These are phyloP conservation scores for Gallinago jamesoni DNA, from an alignment of 2,113 vertebrate species.

Conservation along the genomic window DNA sequence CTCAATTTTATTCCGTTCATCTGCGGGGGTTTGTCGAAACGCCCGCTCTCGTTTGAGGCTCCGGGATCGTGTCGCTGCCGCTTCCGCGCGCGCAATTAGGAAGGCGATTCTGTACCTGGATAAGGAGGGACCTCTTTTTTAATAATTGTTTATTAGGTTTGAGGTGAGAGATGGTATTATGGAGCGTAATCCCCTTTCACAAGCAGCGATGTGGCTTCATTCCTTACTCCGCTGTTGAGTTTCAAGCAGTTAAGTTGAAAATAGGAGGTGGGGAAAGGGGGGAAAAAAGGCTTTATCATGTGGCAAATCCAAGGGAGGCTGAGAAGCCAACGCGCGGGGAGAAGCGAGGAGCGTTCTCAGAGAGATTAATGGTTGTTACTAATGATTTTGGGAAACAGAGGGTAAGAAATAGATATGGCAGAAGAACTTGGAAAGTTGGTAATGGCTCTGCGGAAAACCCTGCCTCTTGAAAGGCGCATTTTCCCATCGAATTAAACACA, in stretches of 20 bases:
- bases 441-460: not conserved
- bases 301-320: not conserved
- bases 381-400: constrained; percentile 42
- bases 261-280: not conserved
- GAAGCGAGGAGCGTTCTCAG: not conserved
- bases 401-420: not conserved
- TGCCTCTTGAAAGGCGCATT: not conserved
- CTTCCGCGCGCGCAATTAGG: not conserved
- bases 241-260: not conserved
- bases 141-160: not conserved
- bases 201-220: not conserved
- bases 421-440: not conserved
- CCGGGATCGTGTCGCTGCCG: not conserved
- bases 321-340: not conserved
- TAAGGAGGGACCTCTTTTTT: not conserved
- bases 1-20: constrained; percentile 60
- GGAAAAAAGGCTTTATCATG: not conserved
- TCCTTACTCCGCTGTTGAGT: not conserved
- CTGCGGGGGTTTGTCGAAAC: constrained; percentile 35
- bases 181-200: not conserved
- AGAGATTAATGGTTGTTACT: constrained; percentile 14
- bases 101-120: not conserved
- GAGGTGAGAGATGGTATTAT: not conserved
- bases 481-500: not conserved
- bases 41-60: not conserved